Conservation (phyloP, 2,113 vertebrate species). For the Lontra canadensis region DNA sequence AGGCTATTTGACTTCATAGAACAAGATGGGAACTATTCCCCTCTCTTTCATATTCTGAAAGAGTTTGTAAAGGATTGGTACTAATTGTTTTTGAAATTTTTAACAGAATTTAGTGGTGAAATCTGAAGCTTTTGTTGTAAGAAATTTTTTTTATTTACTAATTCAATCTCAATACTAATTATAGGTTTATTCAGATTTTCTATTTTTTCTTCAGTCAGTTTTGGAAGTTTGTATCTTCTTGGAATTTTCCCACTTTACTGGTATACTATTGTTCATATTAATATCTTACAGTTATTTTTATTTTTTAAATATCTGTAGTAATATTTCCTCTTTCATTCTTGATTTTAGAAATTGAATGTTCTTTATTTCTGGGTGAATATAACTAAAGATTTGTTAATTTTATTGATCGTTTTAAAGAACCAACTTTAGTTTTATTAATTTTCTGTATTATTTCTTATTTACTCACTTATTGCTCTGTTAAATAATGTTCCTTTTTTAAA, state of each 20-base stretch:
- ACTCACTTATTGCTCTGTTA: neutral
- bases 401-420: neutral
- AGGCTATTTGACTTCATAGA: neutral
- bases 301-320: neutral
- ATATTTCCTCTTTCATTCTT: neutral
- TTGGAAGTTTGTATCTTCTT: neutral
- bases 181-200: neutral
- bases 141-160: neutral
- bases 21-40: neutral
- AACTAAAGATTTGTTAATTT: neutral
- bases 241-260: neutral
- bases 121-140: neutral
- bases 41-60: neutral
- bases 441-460: neutral
- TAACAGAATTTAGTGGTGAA: neutral
- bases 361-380: neutral
- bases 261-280: neutral
- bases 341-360: conserved; percentile 2
- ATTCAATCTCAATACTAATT: neutral
- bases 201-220: neutral
- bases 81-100: neutral
- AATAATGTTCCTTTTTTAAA: neutral
- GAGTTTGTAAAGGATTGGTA: neutral
- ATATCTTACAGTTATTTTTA: neutral
- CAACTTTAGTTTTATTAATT: neutral